Evolutionary conservation across 2,113 vertebrate genomes (phyloP).

Genomic region (Ictalurus punctatus): DNA sequence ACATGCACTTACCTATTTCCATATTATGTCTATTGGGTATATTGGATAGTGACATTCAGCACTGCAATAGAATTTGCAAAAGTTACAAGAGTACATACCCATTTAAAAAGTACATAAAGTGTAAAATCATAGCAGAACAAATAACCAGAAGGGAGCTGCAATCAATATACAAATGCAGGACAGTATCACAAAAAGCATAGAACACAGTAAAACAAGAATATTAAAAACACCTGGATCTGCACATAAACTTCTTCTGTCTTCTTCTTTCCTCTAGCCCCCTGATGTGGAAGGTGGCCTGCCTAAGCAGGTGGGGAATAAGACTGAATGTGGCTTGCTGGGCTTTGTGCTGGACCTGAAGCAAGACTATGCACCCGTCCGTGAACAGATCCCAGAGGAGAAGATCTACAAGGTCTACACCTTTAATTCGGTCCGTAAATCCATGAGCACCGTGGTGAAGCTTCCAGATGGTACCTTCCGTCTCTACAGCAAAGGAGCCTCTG

Average conservation of each 20-base stretch:
- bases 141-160: not conserved
- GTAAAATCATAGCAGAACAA: not conserved
- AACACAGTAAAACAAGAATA: not conserved
- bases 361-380: constrained; percentile 80
- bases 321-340: constrained; percentile 86
- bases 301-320: constrained; percentile 90
- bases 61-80: not conserved
- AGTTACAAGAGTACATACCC: not conserved
- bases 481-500: constrained; percentile 91
- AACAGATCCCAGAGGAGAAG: constrained; percentile 84
- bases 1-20: not conserved
- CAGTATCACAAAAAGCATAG: not conserved
- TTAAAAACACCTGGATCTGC: not conserved
- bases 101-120: not conserved
- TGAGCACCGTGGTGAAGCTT: constrained; percentile 84
- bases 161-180: not conserved
- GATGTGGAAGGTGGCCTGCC: constrained; percentile 85
- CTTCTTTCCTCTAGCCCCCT: constrained; percentile 73
- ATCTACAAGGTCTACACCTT: constrained; percentile 92
- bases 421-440: constrained; percentile 88
- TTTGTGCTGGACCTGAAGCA: constrained; percentile 79
- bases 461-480: constrained; percentile 83
- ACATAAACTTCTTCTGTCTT: not conserved
- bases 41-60: not conserved
- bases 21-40: not conserved